These are phyloP conservation scores for Ectropis grisescens DNA, from an alignment of 1,140 invertebrate genomes.

Conservation along the genomic window DNA sequence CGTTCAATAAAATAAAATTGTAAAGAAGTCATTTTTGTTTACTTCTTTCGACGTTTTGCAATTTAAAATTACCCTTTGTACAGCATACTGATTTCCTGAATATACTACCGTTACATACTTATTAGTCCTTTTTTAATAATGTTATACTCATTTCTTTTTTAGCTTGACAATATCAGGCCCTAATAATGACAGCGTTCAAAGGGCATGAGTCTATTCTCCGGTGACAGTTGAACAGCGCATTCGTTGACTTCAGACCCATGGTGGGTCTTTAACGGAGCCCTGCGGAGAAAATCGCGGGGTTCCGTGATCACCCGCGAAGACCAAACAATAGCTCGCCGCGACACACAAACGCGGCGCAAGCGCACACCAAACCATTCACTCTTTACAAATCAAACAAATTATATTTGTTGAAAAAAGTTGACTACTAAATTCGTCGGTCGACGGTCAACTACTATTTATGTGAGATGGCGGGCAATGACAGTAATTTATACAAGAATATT, in stretches of 20 bases:
- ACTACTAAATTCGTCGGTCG: conserved; percentile 11
- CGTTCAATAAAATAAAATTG: too few relatives aligned
- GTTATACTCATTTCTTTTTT: too few relatives aligned
- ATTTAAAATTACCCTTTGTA: too few relatives aligned
- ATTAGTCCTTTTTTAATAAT: too few relatives aligned
- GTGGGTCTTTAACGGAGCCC: conserved; percentile 59
- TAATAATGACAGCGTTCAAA: conserved; percentile 27
- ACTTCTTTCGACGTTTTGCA: too few relatives aligned
- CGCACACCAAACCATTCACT: conserved; percentile 53
- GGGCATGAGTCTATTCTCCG: conserved; percentile 31
- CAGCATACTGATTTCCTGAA: too few relatives aligned
- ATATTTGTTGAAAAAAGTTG: conserved; percentile 50
- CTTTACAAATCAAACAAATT: conserved; percentile 67
- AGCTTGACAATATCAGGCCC: too few relatives aligned
- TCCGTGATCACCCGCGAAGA: conserved; percentile 47
- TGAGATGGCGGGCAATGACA: too few relatives aligned
- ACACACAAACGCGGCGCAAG: conserved; percentile 29
- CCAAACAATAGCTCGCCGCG: conserved; percentile 41
- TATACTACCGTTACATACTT: too few relatives aligned
- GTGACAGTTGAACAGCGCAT: conserved; percentile 39
- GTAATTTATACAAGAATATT: too few relatives aligned
- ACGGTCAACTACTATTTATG: too few relatives aligned
- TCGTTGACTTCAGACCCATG: conserved; percentile 48
- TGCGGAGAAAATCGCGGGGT: conserved; percentile 57
- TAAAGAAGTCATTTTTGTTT: too few relatives aligned